Conservation (phyloP, 2,797 vertebrate genomes). For the Hyperoplus lanceolatus region DNA sequence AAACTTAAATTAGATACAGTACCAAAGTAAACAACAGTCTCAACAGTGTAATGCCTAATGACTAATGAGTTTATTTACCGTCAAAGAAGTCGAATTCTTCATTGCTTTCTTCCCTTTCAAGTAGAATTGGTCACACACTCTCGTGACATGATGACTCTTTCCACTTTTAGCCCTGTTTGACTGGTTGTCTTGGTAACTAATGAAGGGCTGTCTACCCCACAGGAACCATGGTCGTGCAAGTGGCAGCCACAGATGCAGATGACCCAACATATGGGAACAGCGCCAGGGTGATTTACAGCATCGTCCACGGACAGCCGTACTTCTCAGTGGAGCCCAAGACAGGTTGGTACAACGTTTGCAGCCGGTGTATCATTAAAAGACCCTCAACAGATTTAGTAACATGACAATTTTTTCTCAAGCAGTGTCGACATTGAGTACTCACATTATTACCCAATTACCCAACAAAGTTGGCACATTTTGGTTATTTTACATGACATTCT, state of each 20-base stretch:
- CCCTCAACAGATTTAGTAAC: background rate
- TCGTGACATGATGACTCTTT: slow-evolving; percentile 58
- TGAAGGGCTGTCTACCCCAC: slow-evolving; percentile 62
- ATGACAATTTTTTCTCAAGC: background rate
- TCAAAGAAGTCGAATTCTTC: slow-evolving; percentile 50
- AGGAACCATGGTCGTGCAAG: slow-evolving; percentile 97
- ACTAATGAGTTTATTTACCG: slow-evolving; percentile 61
- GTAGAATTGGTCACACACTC: slow-evolving; percentile 37
- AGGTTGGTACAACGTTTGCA: slow-evolving; percentile 80
- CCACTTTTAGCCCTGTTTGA: slow-evolving; percentile 73
- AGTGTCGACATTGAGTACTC: background rate
- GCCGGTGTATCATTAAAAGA: background rate
- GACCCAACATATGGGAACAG: slow-evolving; percentile 98
- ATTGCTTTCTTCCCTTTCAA: slow-evolving; percentile 41
- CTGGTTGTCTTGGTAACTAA: slow-evolving; percentile 78
- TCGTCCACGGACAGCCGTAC: slow-evolving; percentile 95
- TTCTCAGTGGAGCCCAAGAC: slow-evolving; percentile 98
- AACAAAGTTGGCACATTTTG: background rate
- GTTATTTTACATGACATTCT: background rate
- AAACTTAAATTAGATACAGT: slow-evolving; percentile 26
- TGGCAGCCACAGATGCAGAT: slow-evolving; percentile 96
- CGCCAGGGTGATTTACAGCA: slow-evolving; percentile 96
- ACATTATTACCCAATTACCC: background rate
- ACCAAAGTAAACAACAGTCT: slow-evolving; percentile 31
- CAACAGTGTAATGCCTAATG: slow-evolving; percentile 34